Evolutionary conservation across 1,140 invertebrate species (phyloP).

Genomic region (Brachionus manjavacas): DNA sequence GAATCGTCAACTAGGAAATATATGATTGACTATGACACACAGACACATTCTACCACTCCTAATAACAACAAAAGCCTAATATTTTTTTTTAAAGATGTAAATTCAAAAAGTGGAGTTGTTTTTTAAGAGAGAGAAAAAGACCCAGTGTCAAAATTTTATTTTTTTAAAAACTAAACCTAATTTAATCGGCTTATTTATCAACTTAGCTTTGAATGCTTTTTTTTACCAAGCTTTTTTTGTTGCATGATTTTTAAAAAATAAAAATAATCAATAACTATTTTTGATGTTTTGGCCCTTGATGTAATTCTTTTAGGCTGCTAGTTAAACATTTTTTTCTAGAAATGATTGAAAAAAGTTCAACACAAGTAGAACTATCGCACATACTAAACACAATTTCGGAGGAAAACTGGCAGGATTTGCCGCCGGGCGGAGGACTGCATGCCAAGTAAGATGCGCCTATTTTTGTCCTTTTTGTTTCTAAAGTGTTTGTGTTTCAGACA

Average conservation of each 20-base stretch:
- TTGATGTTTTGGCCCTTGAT: not conserved
- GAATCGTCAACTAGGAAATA: not conserved
- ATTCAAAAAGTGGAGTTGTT: not conserved
- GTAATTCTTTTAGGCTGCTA: not conserved
- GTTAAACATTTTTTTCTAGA: conserved; percentile 19
- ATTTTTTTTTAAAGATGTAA: not conserved
- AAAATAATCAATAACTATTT: not conserved
- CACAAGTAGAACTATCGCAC: not conserved
- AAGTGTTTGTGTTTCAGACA: conserved; percentile 3
- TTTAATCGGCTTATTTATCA: not conserved
- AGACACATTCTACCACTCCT: not conserved
- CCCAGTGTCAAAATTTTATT: not conserved
- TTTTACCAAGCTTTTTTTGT: not conserved
- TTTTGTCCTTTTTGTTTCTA: not conserved
- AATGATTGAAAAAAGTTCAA: conserved; percentile 30
- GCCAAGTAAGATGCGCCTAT: not conserved
- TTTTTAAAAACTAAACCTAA: not conserved
- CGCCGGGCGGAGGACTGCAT: conserved; percentile 33
- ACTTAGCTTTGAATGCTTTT: not conserved
- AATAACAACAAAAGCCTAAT: not conserved
- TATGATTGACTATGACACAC: not conserved
- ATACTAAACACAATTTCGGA: conserved; percentile 15
- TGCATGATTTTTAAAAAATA: conserved; percentile 10
- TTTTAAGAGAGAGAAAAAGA: not conserved
- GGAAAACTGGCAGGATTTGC: conserved; percentile 39